phyloP scores from a whole-genome alignment of 1,140 invertebrate genomes.

The Sipha flava region DNA sequence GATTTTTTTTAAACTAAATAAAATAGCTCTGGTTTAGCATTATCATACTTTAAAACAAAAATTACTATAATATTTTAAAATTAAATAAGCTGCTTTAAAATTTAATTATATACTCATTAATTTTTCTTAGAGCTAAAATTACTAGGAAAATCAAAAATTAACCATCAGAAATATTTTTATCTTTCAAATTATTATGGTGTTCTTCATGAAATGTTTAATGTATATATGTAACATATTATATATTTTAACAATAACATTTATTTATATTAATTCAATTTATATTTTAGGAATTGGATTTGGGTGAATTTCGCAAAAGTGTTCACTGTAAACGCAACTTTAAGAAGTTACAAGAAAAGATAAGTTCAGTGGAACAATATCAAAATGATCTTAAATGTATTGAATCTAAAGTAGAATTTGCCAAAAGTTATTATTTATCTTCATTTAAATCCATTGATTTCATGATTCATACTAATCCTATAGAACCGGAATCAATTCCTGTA shows the following conservation, averaged over 20 bases:
- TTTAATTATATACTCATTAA: no score
- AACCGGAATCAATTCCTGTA: not conserved
- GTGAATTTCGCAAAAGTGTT: constrained; percentile 23
- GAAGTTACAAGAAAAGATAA: constrained; percentile 16
- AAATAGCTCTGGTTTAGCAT: no score
- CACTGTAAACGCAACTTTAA: constrained; percentile 5
- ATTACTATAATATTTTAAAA: no score
- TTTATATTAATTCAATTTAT: not conserved
- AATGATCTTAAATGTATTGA: not conserved
- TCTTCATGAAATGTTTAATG: no score
- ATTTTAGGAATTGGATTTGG: constrained; percentile 26
- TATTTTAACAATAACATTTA: not conserved
- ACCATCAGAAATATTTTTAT: no score
- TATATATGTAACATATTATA: not conserved
- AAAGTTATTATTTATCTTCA: constrained; percentile 19
- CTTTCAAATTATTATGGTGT: no score
- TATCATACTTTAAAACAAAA: no score
- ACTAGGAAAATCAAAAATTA: no score
- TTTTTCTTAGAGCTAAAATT: no score
- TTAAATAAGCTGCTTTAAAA: no score
- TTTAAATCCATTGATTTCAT: constrained; percentile 23
- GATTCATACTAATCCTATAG: not conserved
- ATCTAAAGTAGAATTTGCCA: not conserved
- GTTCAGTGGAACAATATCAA: constrained; percentile 5
- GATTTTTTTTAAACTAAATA: no score